Percentiles rank a stretch among this genome's conserved stretches.
Conservation (phyloP, 2,888 invertebrate species). For the Drosophila gaucha region DNA sequence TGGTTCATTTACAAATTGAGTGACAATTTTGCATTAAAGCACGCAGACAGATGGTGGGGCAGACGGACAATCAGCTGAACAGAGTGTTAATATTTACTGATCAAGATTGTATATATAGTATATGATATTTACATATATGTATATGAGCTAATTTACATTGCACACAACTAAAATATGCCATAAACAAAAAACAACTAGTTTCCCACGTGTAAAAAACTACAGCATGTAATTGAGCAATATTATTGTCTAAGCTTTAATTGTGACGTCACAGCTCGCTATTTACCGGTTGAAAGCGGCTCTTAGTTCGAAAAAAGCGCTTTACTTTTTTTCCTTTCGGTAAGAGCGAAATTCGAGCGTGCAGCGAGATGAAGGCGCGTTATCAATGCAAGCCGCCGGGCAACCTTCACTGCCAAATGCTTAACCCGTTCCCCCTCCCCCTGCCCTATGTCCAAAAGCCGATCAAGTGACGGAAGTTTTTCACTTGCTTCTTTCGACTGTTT, state of each 20-base stretch:
- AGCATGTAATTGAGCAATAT: background rate
- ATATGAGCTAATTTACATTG: background rate
- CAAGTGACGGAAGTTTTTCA: slow-evolving; percentile 38
- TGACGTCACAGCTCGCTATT: slow-evolving; percentile 6
- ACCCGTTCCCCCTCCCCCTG: background rate
- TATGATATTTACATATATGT: too few relatives aligned
- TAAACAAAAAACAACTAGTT: background rate
- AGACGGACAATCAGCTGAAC: too few relatives aligned
- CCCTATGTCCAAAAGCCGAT: slow-evolving; percentile 17
- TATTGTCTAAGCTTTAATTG: background rate
- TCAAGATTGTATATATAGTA: too few relatives aligned
- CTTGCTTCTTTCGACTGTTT: slow-evolving; percentile 16
- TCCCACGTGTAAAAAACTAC: background rate
- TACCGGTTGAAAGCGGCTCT: slow-evolving; percentile 27
- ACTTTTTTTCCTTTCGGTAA: slow-evolving; percentile 7
- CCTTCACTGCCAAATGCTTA: slow-evolving; percentile 4
- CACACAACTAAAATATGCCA: background rate
- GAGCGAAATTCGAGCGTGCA: slow-evolving; percentile 4
- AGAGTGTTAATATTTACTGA: background rate
- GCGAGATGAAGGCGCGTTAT: background rate
- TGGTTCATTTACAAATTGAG: too few relatives aligned
- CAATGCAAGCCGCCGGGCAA: slow-evolving; percentile 11
- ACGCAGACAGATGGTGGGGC: too few relatives aligned
- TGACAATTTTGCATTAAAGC: too few relatives aligned
- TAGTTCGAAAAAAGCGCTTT: slow-evolving; percentile 6